Evolutionary conservation across 2,888 invertebrate species (phyloP).

Genomic region (Rapana venosa): DNA sequence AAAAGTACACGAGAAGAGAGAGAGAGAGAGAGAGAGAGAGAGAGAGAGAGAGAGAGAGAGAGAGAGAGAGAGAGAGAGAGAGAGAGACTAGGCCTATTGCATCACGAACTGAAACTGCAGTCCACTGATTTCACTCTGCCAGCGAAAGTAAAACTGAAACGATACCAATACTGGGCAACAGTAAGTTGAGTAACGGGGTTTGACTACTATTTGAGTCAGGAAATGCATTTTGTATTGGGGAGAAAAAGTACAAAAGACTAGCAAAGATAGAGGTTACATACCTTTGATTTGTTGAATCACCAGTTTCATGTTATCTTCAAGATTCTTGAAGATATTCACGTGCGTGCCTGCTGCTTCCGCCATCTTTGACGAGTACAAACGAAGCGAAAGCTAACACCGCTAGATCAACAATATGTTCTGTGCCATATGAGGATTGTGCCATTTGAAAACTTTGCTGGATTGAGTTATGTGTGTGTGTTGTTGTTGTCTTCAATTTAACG

Average conservation of each 20-base stretch:
- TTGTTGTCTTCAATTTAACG: too few relatives aligned
- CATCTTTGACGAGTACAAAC: conserved; percentile 33
- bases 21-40: too few relatives aligned
- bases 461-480: too few relatives aligned
- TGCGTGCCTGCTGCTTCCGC: conserved; percentile 44
- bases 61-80: too few relatives aligned
- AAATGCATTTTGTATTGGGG: neutral
- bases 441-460: too few relatives aligned
- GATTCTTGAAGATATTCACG: conserved; percentile 53
- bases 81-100: too few relatives aligned
- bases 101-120: too few relatives aligned
- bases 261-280: neutral
- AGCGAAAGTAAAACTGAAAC: neutral
- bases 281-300: conserved; percentile 54
- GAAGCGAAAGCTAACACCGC: neutral
- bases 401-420: too few relatives aligned
- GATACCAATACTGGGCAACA: neutral
- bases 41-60: too few relatives aligned
- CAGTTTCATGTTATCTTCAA: conserved; percentile 52
- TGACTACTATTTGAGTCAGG: neutral
- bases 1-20: too few relatives aligned
- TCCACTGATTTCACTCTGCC: neutral
- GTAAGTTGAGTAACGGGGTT: neutral
- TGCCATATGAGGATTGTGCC: too few relatives aligned
- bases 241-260: neutral